Conservation (phyloP, 2,888 invertebrate species). For the Drosophila fulvimacula region DNA sequence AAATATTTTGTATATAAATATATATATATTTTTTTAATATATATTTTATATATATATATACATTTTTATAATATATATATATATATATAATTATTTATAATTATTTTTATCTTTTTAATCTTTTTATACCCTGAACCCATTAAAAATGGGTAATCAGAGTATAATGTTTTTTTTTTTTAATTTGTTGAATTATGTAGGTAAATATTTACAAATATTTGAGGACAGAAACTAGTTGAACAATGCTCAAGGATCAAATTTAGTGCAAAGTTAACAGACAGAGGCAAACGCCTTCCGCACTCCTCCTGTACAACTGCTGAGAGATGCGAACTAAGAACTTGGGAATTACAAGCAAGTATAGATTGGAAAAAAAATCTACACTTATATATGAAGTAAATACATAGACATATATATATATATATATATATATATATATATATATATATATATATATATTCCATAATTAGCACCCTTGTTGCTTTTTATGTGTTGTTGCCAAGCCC, state of each 20-base stretch:
- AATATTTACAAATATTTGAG: not conserved
- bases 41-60: no score
- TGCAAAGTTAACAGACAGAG: not conserved
- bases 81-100: no score
- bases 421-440: not conserved
- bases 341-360: not conserved
- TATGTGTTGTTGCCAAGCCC: conserved; percentile 20
- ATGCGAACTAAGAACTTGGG: not conserved
- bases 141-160: no score
- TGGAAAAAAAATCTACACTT: not conserved
- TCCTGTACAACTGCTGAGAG: not conserved
- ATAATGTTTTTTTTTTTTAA: no score
- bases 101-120: no score
- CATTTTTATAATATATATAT: no score
- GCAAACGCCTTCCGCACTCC: no score
- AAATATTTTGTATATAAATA: no score
- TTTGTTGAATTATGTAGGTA: no score
- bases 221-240: not conserved
- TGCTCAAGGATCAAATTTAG: not conserved
- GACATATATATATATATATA: not conserved
- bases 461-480: conserved; percentile 26
- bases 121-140: no score
- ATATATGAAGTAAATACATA: not conserved
- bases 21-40: no score
- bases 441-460: conserved; percentile 17